Base-by-base conservation (phyloP, 2,797 vertebrate genomes). In the Periophthalmus magnuspinnatus region DNA sequence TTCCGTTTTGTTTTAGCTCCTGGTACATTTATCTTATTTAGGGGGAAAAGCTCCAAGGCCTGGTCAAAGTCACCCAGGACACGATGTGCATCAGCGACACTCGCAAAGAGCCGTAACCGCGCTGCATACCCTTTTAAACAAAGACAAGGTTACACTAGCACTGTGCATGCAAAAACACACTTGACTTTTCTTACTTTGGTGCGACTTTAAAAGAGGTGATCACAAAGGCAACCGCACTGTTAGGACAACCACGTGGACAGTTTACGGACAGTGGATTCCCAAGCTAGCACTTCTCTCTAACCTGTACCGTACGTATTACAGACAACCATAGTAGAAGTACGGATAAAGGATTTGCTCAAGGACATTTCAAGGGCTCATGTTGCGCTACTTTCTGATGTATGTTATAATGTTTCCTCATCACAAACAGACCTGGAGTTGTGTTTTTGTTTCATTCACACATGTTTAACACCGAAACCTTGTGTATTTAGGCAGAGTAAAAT, bases 51-150 rank as follows among this genome's bases (percentile, higher is more conserved):
- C 84, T 78, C 78, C 77, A n/a, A 82, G 71, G 78, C 71, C 77
- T 52, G 70, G 82, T 89, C 90, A 91, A 91, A 89, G 89, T 90
- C 90, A 89, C 13, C 38, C 72, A 79, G 84, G 87, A 88, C 87
- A 71, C 64, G 21, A 81, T 81, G 81, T 70, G 79, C 88, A 88
- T 85, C 80, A 57, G 81, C 65, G 36, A 71, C 80, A 62, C 75
- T 80, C 76, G 71, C 76, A 82, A 78, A 81, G 81, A 82, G 72
- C 67, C 22, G 2, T 76, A 77, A 80, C 59, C 17, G n/a, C 69
- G 45, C 79, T 19, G 68, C 71, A 60, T 61, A 68, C 79, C 80
- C 77, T 87, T 85, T 80, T 71, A 82, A 80, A 75, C 71, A 76
- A 81, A 69, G 56, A 76, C 84, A 85, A 81, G 83, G 84, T 88